A percentile compares a stretch with the other conserved stretches of the same genome.
phyloP scores from a whole-genome alignment of 2,888 invertebrate genomes.

The Gymnocheta viridis region DNA sequence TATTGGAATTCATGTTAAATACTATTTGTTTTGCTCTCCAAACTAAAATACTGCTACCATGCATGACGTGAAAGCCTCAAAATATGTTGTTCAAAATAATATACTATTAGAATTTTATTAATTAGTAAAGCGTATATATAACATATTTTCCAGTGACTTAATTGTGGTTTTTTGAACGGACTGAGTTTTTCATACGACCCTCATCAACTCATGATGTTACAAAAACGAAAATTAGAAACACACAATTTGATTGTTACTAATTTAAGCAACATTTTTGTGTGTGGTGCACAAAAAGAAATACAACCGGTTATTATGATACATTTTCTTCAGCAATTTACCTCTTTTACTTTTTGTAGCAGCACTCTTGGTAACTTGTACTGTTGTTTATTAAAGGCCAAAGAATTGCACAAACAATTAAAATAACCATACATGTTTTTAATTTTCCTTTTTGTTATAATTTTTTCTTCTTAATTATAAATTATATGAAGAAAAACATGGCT shows the following conservation, averaged over 20 bases:
- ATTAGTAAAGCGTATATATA: constrained; percentile 55
- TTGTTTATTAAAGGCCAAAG: constrained; percentile 34
- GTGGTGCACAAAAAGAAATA: not conserved
- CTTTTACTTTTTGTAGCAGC: not conserved
- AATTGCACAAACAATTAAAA: constrained; percentile 9
- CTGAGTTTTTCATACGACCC: not conserved
- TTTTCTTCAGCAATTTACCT: not conserved
- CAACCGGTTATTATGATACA: constrained; percentile 23
- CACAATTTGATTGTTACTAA: constrained; percentile 31
- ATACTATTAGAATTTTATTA: constrained; percentile 29
- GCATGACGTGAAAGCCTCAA: constrained; percentile 7
- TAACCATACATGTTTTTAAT: not conserved
- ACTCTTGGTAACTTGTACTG: constrained; percentile 4
- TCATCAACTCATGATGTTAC: not conserved
- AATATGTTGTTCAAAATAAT: constrained; percentile 14
- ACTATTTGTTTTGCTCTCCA: not conserved
- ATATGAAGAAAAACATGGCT: constrained; percentile 14
- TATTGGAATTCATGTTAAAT: not conserved
- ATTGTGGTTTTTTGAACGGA: constrained; percentile 26
- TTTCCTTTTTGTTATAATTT: not conserved
- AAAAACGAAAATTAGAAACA: not conserved
- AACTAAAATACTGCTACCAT: not conserved
- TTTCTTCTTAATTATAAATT: constrained; percentile 35
- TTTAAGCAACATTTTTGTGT: constrained; percentile 14
- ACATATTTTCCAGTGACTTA: constrained; percentile 32